Conservation (phyloP, 2,113 vertebrate species). For the Dasyurus viverrinus region DNA sequence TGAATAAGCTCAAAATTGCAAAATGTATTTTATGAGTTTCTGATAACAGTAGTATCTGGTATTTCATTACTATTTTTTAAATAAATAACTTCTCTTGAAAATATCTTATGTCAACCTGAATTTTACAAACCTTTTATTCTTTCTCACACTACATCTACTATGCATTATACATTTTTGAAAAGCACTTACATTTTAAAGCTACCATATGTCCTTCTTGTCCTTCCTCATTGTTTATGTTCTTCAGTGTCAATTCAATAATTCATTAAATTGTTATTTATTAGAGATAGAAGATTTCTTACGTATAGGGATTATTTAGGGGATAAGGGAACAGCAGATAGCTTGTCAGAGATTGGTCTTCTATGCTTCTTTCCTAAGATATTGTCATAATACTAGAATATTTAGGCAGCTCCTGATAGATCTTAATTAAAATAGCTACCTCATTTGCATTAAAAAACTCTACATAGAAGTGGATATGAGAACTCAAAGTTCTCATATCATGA, state of each 20-base stretch:
- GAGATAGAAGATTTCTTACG: neutral
- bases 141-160: neutral
- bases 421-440: neutral
- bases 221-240: neutral
- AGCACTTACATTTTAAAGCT: neutral
- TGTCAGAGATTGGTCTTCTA: neutral
- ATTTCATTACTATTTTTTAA: neutral
- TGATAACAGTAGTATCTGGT: neutral
- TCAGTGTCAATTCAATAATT: neutral
- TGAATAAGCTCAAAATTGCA: neutral
- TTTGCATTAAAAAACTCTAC: neutral
- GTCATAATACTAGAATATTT: neutral
- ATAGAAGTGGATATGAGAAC: neutral
- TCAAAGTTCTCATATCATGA: neutral
- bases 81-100: neutral
- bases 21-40: neutral
- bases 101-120: neutral
- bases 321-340: neutral
- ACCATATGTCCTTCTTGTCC: neutral
- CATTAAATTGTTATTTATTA: neutral
- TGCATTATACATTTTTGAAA: neutral
- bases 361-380: neutral
- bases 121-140: neutral
- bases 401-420: neutral
- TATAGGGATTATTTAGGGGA: neutral